Conservation (phyloP, 2,797 vertebrate species). For the Urosaurus nigricauda region DNA sequence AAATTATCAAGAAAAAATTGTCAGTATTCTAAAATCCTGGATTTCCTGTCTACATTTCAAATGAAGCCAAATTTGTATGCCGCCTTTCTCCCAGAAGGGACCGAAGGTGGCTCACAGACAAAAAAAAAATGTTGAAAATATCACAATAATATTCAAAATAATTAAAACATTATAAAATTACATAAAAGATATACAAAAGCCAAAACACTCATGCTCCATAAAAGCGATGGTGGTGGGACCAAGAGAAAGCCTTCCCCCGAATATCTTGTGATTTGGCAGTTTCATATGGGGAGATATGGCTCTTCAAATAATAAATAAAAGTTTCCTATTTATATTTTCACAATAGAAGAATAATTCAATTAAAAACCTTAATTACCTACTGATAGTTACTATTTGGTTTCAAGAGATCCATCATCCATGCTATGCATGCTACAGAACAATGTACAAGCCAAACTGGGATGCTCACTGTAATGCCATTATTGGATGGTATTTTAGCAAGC, state of each 20-base stretch:
- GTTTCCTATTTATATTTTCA: conserved; percentile 9
- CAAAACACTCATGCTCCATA: too few species aligned
- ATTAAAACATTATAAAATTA: too few species aligned
- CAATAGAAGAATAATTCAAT: background rate
- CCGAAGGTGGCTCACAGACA: too few species aligned
- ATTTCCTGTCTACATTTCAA: background rate
- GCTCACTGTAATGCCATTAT: background rate
- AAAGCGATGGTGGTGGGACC: too few species aligned
- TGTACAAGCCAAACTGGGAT: background rate
- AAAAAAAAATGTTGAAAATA: too few species aligned
- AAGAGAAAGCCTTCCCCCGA: too few species aligned
- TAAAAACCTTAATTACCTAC: background rate
- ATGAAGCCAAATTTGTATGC: background rate
- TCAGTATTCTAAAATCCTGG: conserved; percentile 6
- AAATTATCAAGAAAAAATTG: background rate
- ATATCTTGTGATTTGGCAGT: too few species aligned
- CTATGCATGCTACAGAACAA: background rate
- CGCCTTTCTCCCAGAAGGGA: too few species aligned
- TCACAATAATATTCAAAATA: too few species aligned
- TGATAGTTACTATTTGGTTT: background rate
- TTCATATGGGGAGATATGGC: too few species aligned
- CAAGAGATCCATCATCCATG: background rate
- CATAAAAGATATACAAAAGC: too few species aligned
- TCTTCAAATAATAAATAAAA: background rate
- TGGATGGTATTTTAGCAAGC: background rate